A percentile compares a stretch with the other conserved stretches of the same genome.
Evolutionary conservation across 2,113 vertebrate genomes (phyloP).

Genomic region (Caloenas nicobarica): DNA sequence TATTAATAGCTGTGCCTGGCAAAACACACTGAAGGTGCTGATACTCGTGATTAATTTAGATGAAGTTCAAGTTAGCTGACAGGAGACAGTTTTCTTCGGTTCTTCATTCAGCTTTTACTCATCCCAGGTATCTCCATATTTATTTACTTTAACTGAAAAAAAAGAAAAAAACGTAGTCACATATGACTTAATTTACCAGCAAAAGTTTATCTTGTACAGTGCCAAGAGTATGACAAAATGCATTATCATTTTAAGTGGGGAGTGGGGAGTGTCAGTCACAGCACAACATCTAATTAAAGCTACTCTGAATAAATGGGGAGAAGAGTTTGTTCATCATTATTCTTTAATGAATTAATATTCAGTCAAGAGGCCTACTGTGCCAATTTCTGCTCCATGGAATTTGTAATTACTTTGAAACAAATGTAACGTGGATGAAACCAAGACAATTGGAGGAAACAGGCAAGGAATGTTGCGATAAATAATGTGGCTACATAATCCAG

Average conservation of each 20-base stretch:
- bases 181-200: neutral
- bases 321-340: neutral
- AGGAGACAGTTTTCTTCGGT: conserved; percentile 35
- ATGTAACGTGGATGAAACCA: neutral
- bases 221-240: neutral
- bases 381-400: neutral
- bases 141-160: conserved; percentile 82
- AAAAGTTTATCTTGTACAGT: neutral
- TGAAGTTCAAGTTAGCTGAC: conserved; percentile 42
- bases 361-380: neutral
- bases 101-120: conserved; percentile 74
- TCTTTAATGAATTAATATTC: neutral
- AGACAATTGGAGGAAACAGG: conserved; percentile 55
- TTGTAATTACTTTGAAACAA: conserved; percentile 25
- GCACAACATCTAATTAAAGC: neutral
- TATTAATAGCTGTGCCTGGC: neutral
- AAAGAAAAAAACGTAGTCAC: neutral
- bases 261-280: neutral
- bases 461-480: conserved; percentile 35
- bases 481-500: neutral
- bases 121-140: conserved; percentile 87
- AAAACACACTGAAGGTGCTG: conserved; percentile 29
- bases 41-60: conserved; percentile 5
- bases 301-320: neutral
- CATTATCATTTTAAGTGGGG: neutral